These are phyloP conservation scores for Netelia fuscicornis DNA, from an alignment of 2,888 invertebrate genomes.

Conservation along the genomic window DNA sequence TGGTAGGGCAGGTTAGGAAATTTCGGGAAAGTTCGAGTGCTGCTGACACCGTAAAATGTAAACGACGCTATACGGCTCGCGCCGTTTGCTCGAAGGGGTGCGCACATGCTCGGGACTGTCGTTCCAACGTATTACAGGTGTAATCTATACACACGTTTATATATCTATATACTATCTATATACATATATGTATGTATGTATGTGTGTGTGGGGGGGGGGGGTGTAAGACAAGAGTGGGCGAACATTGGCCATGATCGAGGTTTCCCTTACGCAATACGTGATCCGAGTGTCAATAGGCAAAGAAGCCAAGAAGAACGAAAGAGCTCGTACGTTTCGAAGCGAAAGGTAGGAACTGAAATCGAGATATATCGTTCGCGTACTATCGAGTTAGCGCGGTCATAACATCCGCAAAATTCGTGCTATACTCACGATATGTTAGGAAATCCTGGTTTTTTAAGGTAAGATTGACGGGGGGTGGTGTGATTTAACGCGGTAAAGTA, in stretches of 20 bases:
- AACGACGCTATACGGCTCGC: conserved; percentile 38
- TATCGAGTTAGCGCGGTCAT: conserved; percentile 33
- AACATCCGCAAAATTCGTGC: conserved; percentile 32
- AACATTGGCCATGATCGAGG: conserved; percentile 40
- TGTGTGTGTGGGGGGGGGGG: not conserved
- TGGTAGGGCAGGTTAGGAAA: not conserved
- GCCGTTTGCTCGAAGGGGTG: conserved; percentile 34
- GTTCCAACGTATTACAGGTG: conserved; percentile 20
- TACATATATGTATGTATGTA: not conserved
- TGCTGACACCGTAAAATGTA: conserved; percentile 60
- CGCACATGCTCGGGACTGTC: not conserved
- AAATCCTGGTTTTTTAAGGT: too few relatives aligned
- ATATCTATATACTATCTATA: conserved; percentile 1
- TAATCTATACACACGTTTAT: not conserved
- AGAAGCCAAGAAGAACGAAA: conserved; percentile 27
- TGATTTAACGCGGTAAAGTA: not conserved
- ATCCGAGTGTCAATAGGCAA: conserved; percentile 53
- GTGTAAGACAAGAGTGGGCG: conserved; percentile 9
- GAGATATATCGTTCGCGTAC: not conserved
- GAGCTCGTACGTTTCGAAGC: conserved; percentile 2
- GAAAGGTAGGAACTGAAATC: not conserved
- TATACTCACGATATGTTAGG: not conserved
- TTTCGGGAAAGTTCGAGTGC: conserved; percentile 18
- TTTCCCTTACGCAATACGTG: conserved; percentile 65
- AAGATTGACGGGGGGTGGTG: not conserved